These are phyloP conservation scores for Archocentrus centrarchus DNA, from an alignment of 2,113 vertebrate genomes.

Conservation along the genomic window DNA sequence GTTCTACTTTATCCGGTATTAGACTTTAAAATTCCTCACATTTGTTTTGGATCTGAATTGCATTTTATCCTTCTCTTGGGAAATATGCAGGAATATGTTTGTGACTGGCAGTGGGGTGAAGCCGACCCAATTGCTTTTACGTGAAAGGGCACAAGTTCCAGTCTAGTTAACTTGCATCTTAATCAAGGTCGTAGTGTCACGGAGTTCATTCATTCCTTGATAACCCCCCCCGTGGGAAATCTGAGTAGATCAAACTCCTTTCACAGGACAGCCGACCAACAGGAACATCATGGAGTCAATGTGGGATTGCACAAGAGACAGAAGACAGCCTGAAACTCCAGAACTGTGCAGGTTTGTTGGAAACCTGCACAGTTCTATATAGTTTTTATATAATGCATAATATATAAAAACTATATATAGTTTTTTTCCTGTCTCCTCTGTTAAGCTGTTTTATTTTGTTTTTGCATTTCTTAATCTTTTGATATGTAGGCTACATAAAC, in stretches of 20 bases:
- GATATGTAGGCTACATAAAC: not conserved
- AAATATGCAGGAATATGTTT: not conserved
- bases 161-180: not conserved
- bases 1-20: not conserved
- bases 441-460: no score
- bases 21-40: rapidly evolving
- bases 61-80: not conserved
- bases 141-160: not conserved
- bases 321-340: not conserved
- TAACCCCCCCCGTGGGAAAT: not conserved
- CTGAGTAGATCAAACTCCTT: not conserved
- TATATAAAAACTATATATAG: not conserved
- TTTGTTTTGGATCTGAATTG: not conserved
- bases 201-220: not conserved
- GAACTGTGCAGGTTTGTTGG: not conserved
- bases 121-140: not conserved
- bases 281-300: not conserved
- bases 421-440: no score
- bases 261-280: not conserved
- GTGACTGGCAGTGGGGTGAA: not conserved
- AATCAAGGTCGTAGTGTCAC: not conserved
- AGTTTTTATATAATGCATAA: not conserved
- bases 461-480: not conserved
- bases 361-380: not conserved
- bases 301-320: not conserved